Evolutionary conservation across 1,140 invertebrate species (phyloP).

Genomic region (Diorhabda carinulata): DNA sequence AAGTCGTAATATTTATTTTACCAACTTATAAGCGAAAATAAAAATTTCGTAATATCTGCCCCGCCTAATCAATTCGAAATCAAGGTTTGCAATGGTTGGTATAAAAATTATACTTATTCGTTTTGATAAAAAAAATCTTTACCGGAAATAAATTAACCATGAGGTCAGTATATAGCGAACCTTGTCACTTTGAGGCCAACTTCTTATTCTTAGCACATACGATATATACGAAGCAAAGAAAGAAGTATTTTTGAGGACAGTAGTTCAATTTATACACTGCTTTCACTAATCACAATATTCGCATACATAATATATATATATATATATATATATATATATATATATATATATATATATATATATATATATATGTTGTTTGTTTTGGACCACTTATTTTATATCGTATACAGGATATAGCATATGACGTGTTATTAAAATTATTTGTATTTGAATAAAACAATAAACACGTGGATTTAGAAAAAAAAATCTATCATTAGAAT

Average conservation of each 20-base stretch:
- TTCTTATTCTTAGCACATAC: constrained; percentile 4
- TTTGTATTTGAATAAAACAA: too few species aligned
- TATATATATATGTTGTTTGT: too few species aligned
- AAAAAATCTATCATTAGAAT: too few species aligned
- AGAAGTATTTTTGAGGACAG: constrained; percentile 6
- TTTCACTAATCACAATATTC: not conserved
- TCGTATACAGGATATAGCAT: too few species aligned
- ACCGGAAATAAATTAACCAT: constrained; percentile 3
- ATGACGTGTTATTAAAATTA: too few species aligned
- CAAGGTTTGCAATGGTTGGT: not conserved
- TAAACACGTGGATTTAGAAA: too few species aligned
- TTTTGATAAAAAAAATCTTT: not conserved
- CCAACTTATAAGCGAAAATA: too few species aligned
- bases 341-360: too few species aligned
- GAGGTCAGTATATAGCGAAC: constrained; percentile 6
- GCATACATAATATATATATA: too few species aligned
- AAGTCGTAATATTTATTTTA: too few species aligned
- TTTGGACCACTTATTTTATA: too few species aligned
- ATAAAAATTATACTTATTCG: not conserved
- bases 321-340: too few species aligned
- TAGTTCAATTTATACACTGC: constrained; percentile 3
- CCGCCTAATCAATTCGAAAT: not conserved
- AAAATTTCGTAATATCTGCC: not conserved
- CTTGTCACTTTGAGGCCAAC: constrained; percentile 15
- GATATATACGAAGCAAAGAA: constrained; percentile 3